Evolutionary conservation across 2,113 vertebrate species (phyloP).

Genomic region (Hydrochoerus hydrochaeris): DNA sequence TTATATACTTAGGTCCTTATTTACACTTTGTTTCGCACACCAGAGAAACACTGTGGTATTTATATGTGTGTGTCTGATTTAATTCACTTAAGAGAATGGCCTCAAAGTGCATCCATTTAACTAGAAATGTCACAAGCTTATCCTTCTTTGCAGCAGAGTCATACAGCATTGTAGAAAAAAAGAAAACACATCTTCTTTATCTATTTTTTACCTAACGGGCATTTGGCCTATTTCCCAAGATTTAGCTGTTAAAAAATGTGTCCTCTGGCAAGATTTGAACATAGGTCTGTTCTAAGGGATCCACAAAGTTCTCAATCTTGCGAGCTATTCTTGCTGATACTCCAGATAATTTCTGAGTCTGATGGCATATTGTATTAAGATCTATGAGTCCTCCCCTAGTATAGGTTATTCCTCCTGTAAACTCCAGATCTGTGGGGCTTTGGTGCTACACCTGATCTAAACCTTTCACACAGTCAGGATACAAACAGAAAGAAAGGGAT

Average conservation of each 20-base stretch:
- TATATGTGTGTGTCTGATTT: background rate
- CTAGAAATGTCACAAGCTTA: background rate
- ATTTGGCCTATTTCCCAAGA: background rate
- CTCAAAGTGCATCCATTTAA: background rate
- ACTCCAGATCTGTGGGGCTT: constrained; percentile 6
- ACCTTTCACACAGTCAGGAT: constrained; percentile 41
- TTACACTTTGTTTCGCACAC: background rate
- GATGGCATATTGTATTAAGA: background rate
- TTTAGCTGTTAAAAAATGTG: background rate
- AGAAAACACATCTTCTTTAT: background rate
- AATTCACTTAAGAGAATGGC: background rate
- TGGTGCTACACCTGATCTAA: background rate
- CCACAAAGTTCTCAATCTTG: constrained; percentile 23
- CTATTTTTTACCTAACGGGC: background rate
- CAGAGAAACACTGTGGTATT: background rate
- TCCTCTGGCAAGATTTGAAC: constrained; percentile 2
- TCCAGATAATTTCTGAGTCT: background rate
- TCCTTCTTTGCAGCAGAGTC: background rate
- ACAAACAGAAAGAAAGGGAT: constrained; percentile 3
- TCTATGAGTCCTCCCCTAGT: background rate
- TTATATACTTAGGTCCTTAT: background rate
- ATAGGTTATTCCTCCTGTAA: background rate
- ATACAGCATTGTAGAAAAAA: background rate
- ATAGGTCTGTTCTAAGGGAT: background rate
- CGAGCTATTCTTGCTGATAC: background rate